These are phyloP conservation scores for Limnephilus auricula DNA, from an alignment of 2,888 invertebrate genomes.

Conservation along the genomic window DNA sequence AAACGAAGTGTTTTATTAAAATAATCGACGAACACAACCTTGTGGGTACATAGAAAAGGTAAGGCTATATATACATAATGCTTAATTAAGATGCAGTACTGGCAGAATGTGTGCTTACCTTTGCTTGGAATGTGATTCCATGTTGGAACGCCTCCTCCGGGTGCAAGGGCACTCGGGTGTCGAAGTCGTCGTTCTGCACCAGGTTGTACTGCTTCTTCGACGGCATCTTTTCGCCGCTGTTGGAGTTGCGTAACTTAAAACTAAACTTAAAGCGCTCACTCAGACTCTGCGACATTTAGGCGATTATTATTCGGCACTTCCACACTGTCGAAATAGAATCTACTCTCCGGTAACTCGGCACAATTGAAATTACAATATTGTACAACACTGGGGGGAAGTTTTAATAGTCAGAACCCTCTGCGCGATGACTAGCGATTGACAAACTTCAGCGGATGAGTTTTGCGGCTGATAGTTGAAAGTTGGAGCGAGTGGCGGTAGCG, in stretches of 20 bases:
- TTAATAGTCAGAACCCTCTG: not conserved
- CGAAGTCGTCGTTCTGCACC: constrained; percentile 97
- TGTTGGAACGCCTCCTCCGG: constrained; percentile 98
- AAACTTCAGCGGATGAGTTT: no score
- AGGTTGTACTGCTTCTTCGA: constrained; percentile 94
- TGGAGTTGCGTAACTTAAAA: constrained; percentile 71
- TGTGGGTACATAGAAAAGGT: no score
- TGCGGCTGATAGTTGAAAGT: not conserved
- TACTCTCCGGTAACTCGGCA: no score
- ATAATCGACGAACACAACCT: not conserved
- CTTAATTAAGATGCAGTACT: not conserved
- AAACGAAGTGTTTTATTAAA: not conserved
- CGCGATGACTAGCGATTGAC: not conserved
- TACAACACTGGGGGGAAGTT: not conserved
- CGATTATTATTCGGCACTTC: constrained; percentile 19
- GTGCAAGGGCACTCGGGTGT: constrained; percentile 96
- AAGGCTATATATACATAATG: no score
- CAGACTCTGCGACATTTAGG: constrained; percentile 61
- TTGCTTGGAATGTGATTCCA: constrained; percentile 97
- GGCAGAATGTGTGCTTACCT: constrained; percentile 82
- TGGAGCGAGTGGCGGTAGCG: not conserved
- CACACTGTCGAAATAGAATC: no score
- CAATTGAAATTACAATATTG: no score
- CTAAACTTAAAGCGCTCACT: constrained; percentile 62
- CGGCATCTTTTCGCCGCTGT: constrained; percentile 84